Conservation (phyloP, 2,113 vertebrate species). For the Cryptomyrus ogoouensis region DNA sequence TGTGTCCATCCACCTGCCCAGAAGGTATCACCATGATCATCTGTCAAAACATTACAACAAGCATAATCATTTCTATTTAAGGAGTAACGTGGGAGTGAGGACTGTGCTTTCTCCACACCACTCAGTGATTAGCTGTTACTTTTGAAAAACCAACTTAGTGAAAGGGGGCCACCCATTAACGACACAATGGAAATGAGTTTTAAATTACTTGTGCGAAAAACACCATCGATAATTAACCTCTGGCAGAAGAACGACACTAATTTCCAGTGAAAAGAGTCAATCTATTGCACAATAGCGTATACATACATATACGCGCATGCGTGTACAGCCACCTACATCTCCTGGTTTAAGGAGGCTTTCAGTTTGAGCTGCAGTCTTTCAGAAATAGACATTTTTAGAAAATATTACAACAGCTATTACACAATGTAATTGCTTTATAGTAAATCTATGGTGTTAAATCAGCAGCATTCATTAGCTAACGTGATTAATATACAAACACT, state of each 20-base stretch:
- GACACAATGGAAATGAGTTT: neutral
- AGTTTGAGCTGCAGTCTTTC: neutral
- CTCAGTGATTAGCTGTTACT: neutral
- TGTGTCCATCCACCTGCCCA: conserved; percentile 73
- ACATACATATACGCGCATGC: neutral
- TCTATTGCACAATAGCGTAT: neutral
- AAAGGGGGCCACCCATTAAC: neutral
- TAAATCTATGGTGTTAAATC: conserved; percentile 42
- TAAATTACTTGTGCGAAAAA: neutral
- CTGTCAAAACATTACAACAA: neutral
- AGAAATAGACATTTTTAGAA: neutral
- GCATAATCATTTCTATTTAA: neutral
- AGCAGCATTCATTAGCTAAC: conserved; percentile 38
- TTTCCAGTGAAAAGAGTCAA: neutral
- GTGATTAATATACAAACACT: conserved; percentile 19
- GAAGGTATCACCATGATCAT: conserved; percentile 62
- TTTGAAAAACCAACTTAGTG: neutral
- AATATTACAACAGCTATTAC: neutral
- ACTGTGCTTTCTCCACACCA: neutral
- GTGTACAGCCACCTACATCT: neutral
- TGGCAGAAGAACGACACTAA: neutral
- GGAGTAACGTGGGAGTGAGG: neutral
- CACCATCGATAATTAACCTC: neutral
- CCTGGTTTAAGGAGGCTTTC: neutral
- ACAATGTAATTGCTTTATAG: neutral